Evolutionary conservation across 2,888 invertebrate species (phyloP), one percentile per base, ranked within the genome.

Genomic region (Diploptera punctata): DNA sequence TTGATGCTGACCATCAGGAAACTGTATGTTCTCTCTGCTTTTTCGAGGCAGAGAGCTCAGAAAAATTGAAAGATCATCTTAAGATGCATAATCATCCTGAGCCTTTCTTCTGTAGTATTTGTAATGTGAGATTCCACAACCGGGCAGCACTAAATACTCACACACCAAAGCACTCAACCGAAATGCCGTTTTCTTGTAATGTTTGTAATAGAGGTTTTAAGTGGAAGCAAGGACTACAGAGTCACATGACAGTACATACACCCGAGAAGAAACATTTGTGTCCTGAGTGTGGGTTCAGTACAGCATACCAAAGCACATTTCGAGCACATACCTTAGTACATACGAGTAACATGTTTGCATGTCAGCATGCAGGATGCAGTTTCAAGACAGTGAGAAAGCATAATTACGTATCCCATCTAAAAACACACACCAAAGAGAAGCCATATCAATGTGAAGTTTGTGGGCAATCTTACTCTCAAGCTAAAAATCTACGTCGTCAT

Each of bases 361-460:
- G 87, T 77, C 80, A 84, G 0, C 80, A 82, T 69, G 79, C 82
- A 1, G 85, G 83, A 1, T 87, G 87, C 75, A 80, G 80, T 10
- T 83, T 84, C 76, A 81, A 81, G 0, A 83, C 87, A 0, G 83
- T 83, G 72, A 83, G 86, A n/a, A 84, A 84, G 72, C 86, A 86
- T 76, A 87, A 87, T 76, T 80, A 87, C 62, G 86, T 86, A 75
- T 82, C 85, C 44, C 87, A 87, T 75, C 82, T 86, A 75, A 81
- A 84, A 54, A 87, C 87, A 0, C 87, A 87, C 74, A 85, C 84
- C 3, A 85, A 86, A 70, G 86, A 87, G 47, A 84, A 84, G 21
- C 84, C 86, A 1, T 87, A 87, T 74, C 86, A 87, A 67, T 87
- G 87, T 78, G 87, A 87, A 75, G 81, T 87, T 3, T 87, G 87